Conservation (phyloP, 2,113 vertebrate species). For the Piaya cayana region DNA sequence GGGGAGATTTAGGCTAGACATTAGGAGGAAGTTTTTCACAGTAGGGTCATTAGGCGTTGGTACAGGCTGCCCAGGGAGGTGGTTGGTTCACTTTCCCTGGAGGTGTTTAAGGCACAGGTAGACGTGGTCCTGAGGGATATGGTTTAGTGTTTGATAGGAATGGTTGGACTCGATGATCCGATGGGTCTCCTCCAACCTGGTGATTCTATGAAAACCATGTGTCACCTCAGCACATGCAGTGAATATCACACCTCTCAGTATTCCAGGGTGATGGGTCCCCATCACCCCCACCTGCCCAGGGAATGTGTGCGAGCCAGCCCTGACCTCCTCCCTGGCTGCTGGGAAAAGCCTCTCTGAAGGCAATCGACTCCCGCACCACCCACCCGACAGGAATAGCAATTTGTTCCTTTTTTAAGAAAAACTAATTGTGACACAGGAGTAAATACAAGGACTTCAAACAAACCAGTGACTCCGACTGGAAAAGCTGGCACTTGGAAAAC, state of each 20-base stretch:
- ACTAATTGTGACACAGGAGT: conserved; percentile 31
- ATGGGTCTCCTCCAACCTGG: too few species aligned
- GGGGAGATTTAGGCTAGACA: too few species aligned
- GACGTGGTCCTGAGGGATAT: too few species aligned
- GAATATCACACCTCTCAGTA: neutral
- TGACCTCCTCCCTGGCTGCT: neutral
- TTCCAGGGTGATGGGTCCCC: rapidly evolving
- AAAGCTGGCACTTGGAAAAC: conserved; percentile 32
- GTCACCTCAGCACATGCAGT: rapidly evolving
- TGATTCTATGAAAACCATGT: rapidly evolving
- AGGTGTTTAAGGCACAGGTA: too few species aligned
- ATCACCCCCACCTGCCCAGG: neutral
- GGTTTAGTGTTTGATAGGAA: too few species aligned
- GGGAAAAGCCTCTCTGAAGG: neutral
- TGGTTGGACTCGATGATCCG: too few species aligned
- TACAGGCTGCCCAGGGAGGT: too few species aligned
- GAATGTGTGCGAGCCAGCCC: rapidly evolving
- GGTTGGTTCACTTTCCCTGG: too few species aligned
- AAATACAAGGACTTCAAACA: neutral
- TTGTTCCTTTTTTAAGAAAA: conserved; percentile 37
- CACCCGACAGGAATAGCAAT: neutral
- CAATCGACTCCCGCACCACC: rapidly evolving
- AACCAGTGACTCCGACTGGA: conserved; percentile 8
- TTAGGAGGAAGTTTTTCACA: too few species aligned
- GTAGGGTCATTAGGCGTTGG: too few species aligned